Base-by-base conservation (phyloP, 1,140 invertebrate species). In the Saxidomus purpurata region DNA sequence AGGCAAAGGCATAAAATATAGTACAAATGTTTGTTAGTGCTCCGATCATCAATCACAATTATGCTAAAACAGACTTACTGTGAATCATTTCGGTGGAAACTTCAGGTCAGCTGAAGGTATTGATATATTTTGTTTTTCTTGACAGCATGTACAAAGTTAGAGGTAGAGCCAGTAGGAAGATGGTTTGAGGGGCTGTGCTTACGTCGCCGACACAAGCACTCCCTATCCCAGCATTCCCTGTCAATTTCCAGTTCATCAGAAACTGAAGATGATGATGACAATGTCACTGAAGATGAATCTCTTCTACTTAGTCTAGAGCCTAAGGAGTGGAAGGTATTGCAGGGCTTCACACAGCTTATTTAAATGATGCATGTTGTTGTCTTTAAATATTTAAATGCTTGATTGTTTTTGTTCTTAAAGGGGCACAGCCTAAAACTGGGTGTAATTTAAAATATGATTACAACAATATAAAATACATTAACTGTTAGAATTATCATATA, bases 321-420 rank as follows among this genome's bases (percentile, higher is more conserved):
- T n/a, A 98, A 98, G 94, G 97, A 99, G 94, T 99, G 98, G 98
- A 99, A 99, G 96, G 96, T 97, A 92, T 82, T n/a, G n/a, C n/a
- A n/a, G n/a, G 80, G 6, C 6, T 9, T 19, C 6, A 19, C 4
- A 43, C 43, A 15, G 15, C 15, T 43, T 43, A 43, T 43, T 15
- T 8, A 43, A 15, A 43, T 43, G 4, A 4, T 15, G 15, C 15
- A 15, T 43, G 15, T 15, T 43, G 43, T 43, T 43, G 43, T 15
- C 15, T 43, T 43, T 43, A 4, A 43, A 4, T n/a, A n/a, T n/a
- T n/a, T n/a, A n/a, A n/a, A n/a, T n/a, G n/a, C n/a, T n/a, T n/a
- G n/a, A n/a, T n/a, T n/a, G n/a, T n/a, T n/a, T n/a, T n/a, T n/a
- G n/a, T n/a, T n/a, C n/a, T n/a, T n/a, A n/a, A n/a, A n/a, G n/a